phyloP scores from a whole-genome alignment of 2,888 invertebrate species.

The Amphiduros pacificus region DNA sequence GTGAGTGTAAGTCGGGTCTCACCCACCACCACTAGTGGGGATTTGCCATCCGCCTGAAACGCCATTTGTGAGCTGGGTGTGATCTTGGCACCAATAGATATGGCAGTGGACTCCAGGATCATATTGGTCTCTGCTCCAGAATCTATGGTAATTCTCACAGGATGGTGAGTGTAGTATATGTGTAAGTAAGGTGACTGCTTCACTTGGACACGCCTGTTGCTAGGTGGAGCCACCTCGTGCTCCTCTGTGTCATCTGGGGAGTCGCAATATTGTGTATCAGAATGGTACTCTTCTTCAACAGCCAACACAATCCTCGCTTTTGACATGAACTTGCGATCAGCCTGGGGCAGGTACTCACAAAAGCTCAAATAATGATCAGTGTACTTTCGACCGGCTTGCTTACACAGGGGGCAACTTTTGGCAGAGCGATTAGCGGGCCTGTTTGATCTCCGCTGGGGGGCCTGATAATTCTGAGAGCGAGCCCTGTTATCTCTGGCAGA shows the following conservation, averaged over 20 bases:
- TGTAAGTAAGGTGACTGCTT: constrained; percentile 25
- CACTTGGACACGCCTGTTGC: too few relatives aligned
- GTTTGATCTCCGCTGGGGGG: too few relatives aligned
- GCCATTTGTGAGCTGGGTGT: constrained; percentile 25
- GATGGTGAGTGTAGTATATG: constrained; percentile 22
- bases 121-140: constrained; percentile 28
- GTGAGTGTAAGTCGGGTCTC: background rate
- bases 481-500: too few relatives aligned
- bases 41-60: constrained; percentile 28
- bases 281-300: too few relatives aligned
- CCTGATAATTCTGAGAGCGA: too few relatives aligned
- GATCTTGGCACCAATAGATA: constrained; percentile 19
- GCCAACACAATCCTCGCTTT: constrained; percentile 16
- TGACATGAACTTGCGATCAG: constrained; percentile 25
- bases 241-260: too few relatives aligned
- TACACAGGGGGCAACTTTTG: constrained; percentile 29
- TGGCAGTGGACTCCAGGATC: constrained; percentile 24
- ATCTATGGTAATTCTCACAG: constrained; percentile 26
- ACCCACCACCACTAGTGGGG: background rate
- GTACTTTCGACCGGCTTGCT: constrained; percentile 21
- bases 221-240: too few relatives aligned
- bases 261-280: too few relatives aligned
- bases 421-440: too few relatives aligned
- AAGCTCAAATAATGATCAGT: constrained; percentile 27
- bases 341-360: constrained; percentile 28